Evolutionary conservation across 2,888 invertebrate species (phyloP).

Genomic region (Chironomus riparius): DNA sequence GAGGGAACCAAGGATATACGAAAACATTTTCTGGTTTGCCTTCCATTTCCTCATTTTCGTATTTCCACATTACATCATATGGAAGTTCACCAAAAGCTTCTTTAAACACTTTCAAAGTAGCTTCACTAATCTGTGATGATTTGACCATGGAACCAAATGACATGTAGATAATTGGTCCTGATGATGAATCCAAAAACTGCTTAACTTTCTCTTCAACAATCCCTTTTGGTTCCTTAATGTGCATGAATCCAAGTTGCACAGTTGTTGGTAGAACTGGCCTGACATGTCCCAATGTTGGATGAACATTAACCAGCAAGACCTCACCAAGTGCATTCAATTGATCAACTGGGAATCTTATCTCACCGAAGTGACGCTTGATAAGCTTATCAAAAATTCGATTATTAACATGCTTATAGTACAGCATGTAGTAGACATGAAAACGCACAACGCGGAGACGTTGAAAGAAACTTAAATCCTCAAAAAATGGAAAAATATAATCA

Average conservation of each 20-base stretch:
- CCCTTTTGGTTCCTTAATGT: background rate
- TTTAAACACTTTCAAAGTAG: conserved; percentile 34
- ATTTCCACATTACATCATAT: conserved; percentile 40
- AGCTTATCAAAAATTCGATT: background rate
- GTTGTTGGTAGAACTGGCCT: background rate
- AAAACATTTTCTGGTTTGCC: conserved; percentile 36
- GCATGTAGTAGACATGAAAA: background rate
- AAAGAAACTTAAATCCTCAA: conserved; percentile 39
- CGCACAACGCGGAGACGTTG: conserved; percentile 32
- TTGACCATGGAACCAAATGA: conserved; percentile 36
- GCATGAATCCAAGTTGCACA: background rate
- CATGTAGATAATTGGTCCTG: background rate
- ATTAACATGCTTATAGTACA: conserved; percentile 8
- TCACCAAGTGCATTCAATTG: background rate
- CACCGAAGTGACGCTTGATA: background rate
- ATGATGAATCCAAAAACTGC: background rate
- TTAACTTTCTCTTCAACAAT: background rate
- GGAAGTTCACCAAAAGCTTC: conserved; percentile 36
- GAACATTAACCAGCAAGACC: background rate
- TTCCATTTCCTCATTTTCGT: conserved; percentile 36
- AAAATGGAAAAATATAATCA: conserved; percentile 42
- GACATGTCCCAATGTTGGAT: background rate
- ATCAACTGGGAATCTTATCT: background rate
- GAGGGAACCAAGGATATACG: conserved; percentile 40
- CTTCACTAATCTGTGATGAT: conserved; percentile 34